Percentiles rank a stretch among this genome's conserved stretches.
Evolutionary conservation across 1,140 invertebrate species (phyloP).

Genomic region (Drosophila pseudoobscura): DNA sequence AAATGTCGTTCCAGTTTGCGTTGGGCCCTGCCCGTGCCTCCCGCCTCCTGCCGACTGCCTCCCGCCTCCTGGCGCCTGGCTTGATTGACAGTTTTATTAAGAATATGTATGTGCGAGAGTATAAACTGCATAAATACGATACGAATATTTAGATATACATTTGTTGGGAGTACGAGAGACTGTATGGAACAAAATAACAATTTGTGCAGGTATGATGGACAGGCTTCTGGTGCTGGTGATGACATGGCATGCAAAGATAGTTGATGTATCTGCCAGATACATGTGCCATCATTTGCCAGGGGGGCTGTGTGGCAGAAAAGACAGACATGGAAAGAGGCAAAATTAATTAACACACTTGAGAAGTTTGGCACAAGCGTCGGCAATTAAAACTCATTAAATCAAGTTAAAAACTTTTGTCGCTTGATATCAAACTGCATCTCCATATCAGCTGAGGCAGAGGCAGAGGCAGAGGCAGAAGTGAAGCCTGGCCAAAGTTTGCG

Average conservation of each 20-base stretch:
- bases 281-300: slow-evolving; percentile 13
- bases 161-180: background rate
- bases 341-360: slow-evolving; percentile 71
- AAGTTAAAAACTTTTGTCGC: slow-evolving; percentile 73
- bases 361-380: slow-evolving; percentile 62
- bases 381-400: slow-evolving; percentile 81
- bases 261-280: slow-evolving; percentile 48
- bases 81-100: slow-evolving; percentile 77
- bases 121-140: slow-evolving; percentile 4
- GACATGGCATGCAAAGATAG: slow-evolving; percentile 57
- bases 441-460: slow-evolving; percentile 22
- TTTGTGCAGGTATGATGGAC: slow-evolving; percentile 43
- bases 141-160: slow-evolving; percentile 5
- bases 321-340: slow-evolving; percentile 30
- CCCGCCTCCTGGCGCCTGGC: slow-evolving; percentile 6
- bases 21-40: slow-evolving; percentile 2
- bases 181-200: slow-evolving; percentile 40
- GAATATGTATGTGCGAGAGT: slow-evolving; percentile 15
- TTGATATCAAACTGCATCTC: slow-evolving; percentile 27
- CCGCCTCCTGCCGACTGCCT: background rate
- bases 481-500: slow-evolving; percentile 61
- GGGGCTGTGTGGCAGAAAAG: no score
- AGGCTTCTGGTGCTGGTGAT: slow-evolving; percentile 36
- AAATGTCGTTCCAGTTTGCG: slow-evolving; percentile 47
- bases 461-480: background rate